A percentile compares a stretch with the other conserved stretches of the same genome.
Evolutionary conservation across 2,888 invertebrate genomes (phyloP).

Genomic region (Peribatodes rhomboidaria): DNA sequence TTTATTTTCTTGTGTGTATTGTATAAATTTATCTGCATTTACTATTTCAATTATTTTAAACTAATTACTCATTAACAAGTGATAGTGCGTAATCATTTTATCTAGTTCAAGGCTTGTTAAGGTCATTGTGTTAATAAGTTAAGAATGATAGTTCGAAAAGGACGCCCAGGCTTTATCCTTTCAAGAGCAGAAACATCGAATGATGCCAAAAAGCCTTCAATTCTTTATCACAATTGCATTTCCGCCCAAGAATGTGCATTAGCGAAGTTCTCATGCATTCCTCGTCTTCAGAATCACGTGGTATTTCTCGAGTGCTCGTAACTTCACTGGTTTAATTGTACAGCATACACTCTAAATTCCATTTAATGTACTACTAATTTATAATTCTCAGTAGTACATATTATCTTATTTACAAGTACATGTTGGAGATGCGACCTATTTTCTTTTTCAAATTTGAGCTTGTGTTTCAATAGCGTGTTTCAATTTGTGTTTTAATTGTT

Average conservation of each 20-base stretch:
- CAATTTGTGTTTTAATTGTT: too few species aligned
- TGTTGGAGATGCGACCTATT: background rate
- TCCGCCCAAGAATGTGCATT: slow-evolving; percentile 17
- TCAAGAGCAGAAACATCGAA: background rate
- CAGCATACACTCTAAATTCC: slow-evolving; percentile 24
- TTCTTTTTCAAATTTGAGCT: background rate
- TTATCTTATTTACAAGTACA: too few species aligned
- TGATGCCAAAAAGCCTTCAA: background rate
- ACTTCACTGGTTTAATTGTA: slow-evolving; percentile 22
- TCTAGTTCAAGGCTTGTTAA: too few species aligned
- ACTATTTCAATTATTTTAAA: too few species aligned
- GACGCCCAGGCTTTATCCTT: background rate
- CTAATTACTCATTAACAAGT: too few species aligned
- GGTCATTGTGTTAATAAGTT: too few species aligned
- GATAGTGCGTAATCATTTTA: too few species aligned
- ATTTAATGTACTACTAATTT: slow-evolving; percentile 11
- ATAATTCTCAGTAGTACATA: slow-evolving; percentile 3
- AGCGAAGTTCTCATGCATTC: slow-evolving; percentile 18
- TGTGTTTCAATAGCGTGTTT: too few species aligned
- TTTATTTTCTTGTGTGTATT: too few species aligned
- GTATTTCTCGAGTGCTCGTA: slow-evolving; percentile 25
- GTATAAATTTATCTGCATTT: too few species aligned
- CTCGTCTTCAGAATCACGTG: slow-evolving; percentile 23
- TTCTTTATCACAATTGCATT: slow-evolving; percentile 5
- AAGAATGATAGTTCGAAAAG: too few species aligned